Conservation (phyloP, 2,113 vertebrate species). For the Diglossa brunneiventris region DNA sequence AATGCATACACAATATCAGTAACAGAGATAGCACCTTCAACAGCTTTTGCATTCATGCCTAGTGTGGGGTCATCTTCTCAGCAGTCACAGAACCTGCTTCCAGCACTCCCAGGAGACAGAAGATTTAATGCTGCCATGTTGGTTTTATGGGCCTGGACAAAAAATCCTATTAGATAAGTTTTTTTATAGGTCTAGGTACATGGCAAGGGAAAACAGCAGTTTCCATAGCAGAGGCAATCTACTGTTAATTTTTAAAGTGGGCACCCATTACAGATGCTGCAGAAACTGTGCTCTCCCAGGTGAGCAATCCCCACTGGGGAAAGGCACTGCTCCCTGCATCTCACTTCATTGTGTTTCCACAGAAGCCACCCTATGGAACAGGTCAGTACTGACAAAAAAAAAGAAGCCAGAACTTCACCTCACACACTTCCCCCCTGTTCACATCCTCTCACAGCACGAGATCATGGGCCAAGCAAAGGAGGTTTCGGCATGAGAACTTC, state of each 20-base stretch:
- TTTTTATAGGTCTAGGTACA: not conserved
- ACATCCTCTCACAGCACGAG: not conserved
- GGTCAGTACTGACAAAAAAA: not conserved
- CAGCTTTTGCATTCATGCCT: not conserved
- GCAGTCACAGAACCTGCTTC: not conserved
- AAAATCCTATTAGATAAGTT: not conserved
- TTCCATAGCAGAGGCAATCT: not conserved
- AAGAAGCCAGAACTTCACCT: not conserved
- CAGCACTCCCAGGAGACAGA: not conserved
- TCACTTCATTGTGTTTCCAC: fast-evolving
- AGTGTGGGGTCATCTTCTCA: not conserved
- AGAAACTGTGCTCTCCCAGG: not conserved
- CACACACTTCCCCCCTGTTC: fast-evolving
- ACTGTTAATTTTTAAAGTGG: not conserved
- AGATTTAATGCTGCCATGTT: not conserved
- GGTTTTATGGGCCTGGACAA: not conserved
- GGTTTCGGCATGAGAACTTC: not conserved
- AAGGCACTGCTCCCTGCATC: not conserved
- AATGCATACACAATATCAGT: not conserved
- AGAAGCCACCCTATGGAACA: not conserved
- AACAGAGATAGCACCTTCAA: not conserved
- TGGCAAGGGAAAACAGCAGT: not conserved
- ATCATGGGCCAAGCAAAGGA: not conserved
- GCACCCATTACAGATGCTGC: not conserved
- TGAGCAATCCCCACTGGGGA: not conserved